These are phyloP conservation scores for Siniperca chuatsi DNA, from an alignment of 2,113 vertebrate species.

Conservation along the genomic window DNA sequence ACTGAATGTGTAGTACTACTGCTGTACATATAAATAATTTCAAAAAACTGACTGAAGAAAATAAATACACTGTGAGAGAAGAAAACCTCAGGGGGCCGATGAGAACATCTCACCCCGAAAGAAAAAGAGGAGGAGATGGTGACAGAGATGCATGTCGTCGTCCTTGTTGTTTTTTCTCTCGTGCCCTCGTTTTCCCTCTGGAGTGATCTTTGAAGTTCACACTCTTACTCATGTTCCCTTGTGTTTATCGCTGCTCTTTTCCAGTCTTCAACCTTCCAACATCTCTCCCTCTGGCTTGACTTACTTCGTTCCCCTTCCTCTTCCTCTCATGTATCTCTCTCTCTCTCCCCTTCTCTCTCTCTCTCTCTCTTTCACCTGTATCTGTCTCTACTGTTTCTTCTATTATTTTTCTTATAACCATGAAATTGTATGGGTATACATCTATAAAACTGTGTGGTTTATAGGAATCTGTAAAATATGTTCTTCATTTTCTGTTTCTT, in stretches of 20 bases:
- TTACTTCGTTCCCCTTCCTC: background rate
- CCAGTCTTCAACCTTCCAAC: background rate
- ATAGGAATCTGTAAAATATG: background rate
- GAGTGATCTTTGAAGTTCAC: conserved; percentile 26
- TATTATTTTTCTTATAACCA: background rate
- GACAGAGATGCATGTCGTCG: conserved; percentile 7
- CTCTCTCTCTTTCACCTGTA: background rate
- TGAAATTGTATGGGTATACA: background rate
- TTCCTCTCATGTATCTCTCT: background rate
- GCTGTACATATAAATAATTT: background rate
- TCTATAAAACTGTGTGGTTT: background rate
- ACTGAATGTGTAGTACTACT: background rate
- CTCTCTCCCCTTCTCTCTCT: background rate
- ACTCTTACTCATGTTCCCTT: background rate
- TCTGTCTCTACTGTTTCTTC: background rate
- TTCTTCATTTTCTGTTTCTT: background rate
- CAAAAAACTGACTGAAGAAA: background rate
- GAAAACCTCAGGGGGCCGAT: background rate
- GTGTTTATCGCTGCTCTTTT: conserved; percentile 18
- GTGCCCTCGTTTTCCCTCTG: background rate
- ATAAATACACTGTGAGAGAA: accelerated
- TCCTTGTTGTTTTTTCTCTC: background rate
- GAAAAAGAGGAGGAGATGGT: background rate
- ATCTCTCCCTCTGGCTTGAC: background rate
- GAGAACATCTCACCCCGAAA: background rate